phyloP scores from a whole-genome alignment of 2,797 vertebrate species.

The Gymnothorax javanicus region DNA sequence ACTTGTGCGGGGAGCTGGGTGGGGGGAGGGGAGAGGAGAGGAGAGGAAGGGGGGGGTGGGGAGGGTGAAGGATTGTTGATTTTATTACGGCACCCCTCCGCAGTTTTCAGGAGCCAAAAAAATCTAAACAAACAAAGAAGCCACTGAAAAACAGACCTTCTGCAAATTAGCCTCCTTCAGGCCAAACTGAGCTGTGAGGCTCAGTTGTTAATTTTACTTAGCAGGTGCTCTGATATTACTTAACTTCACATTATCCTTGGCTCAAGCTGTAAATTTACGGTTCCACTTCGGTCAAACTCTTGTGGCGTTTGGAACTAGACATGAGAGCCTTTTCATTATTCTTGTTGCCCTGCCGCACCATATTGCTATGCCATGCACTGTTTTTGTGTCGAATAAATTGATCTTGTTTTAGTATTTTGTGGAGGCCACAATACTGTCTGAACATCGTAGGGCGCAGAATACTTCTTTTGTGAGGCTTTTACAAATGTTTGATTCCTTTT shows the following conservation, averaged over 20 bases:
- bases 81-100: slow-evolving; percentile 11
- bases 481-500: too few species aligned
- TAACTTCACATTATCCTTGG: neutral
- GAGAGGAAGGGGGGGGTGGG: neutral
- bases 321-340: neutral
- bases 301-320: neutral
- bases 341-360: neutral
- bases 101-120: neutral
- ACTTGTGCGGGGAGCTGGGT: neutral
- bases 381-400: slow-evolving; percentile 6
- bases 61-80: neutral
- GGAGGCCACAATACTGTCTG: neutral
- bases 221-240: neutral
- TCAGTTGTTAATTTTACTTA: slow-evolving; percentile 18
- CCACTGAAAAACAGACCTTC: neutral
- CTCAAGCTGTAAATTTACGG: neutral
- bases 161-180: neutral
- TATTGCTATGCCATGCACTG: neutral
- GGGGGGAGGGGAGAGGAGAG: neutral
- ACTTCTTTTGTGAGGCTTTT: neutral
- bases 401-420: neutral
- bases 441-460: neutral
- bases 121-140: neutral
- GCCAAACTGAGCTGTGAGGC: slow-evolving; percentile 7
- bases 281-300: neutral